Conservation (phyloP, 1,140 invertebrate species). For the Drosophila persimilis region DNA sequence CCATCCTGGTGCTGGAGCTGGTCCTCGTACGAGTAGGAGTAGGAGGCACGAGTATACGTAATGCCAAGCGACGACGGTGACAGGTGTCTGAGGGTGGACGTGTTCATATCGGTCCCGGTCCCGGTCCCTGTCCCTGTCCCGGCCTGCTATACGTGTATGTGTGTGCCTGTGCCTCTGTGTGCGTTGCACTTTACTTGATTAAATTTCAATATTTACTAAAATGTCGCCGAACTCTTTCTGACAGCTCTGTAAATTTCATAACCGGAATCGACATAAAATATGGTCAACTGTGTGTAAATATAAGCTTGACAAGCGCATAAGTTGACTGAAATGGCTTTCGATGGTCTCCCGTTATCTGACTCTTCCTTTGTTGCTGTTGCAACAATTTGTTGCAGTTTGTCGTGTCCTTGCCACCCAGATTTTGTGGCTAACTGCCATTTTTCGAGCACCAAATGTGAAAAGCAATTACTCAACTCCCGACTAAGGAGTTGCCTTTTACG, state of each 20-base stretch:
- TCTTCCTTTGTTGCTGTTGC: slow-evolving; percentile 6
- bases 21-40: slow-evolving; percentile 1
- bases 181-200: slow-evolving; percentile 78
- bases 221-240: slow-evolving; percentile 81
- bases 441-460: slow-evolving; percentile 29
- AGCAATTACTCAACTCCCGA: slow-evolving; percentile 26
- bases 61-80: slow-evolving; percentile 61
- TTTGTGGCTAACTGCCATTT: slow-evolving; percentile 28
- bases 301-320: slow-evolving; percentile 71
- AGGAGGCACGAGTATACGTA: too few species aligned
- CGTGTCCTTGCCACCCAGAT: slow-evolving; percentile 29
- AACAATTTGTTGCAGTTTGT: slow-evolving; percentile 58
- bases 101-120: slow-evolving; percentile 31
- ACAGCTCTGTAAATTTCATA: slow-evolving; percentile 81
- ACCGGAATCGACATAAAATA: slow-evolving; percentile 81
- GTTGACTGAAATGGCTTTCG: slow-evolving; percentile 47
- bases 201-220: slow-evolving; percentile 82
- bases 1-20: slow-evolving; percentile 46
- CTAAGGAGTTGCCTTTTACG: slow-evolving; percentile 12
- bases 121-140: too few species aligned
- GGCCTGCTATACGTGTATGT: background rate
- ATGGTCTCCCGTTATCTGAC: background rate
- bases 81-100: slow-evolving; percentile 71
- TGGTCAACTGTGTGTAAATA: slow-evolving; percentile 77
- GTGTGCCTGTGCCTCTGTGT: slow-evolving; percentile 29